Evolutionary conservation across 2,113 vertebrate genomes (phyloP), one percentile per base, ranked within the genome.

Genomic region (Asarcornis scutulata): DNA sequence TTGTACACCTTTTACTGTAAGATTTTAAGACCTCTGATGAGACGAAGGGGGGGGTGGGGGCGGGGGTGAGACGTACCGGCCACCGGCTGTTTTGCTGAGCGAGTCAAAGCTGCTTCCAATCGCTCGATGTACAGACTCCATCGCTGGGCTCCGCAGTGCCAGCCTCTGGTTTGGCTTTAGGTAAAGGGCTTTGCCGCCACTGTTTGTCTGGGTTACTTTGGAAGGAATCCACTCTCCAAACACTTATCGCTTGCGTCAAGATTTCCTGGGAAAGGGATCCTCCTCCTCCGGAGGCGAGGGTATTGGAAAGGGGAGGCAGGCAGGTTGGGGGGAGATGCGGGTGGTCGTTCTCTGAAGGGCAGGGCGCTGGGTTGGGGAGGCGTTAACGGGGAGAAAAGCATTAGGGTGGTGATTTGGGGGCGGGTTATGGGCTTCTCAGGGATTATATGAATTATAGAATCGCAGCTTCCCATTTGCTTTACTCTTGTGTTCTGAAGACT

Each of bases 1-100:
- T 97, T 97, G 96, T 96, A 97, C 91, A 97, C 96, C 97, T 97
- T 96, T 97, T 98, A 98, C 98, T 98, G 98, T 98, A 98, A 98
- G 97, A 97, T 98, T 97, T 97, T 97, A 96, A 97, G 98, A 98
- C 97, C 97, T 97, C 97, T 90, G 91, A 94, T 87, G 95, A 95
- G 87, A 88, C 58, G 86, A 50, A 80, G 46, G 50, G 83, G 82
- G 42, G 85, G 36, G 46, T 29, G 29, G 55, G 88, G 36, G 63
- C 0, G 8, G 90, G 85, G 80, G 76, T 82, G 83, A 89, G 53
- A 77, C 0, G 64, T 63, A 83, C 76, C 86, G 7, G 95, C 93
- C 86, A 69, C 83, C 4, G 58, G 96, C 94, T 83, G 93, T 69
- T 90, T 89, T 67, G 93, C 94, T 96, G 93, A 95, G 96, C 85